Evolutionary conservation across 2,113 vertebrate genomes (phyloP).

Genomic region (Cervus canadensis): DNA sequence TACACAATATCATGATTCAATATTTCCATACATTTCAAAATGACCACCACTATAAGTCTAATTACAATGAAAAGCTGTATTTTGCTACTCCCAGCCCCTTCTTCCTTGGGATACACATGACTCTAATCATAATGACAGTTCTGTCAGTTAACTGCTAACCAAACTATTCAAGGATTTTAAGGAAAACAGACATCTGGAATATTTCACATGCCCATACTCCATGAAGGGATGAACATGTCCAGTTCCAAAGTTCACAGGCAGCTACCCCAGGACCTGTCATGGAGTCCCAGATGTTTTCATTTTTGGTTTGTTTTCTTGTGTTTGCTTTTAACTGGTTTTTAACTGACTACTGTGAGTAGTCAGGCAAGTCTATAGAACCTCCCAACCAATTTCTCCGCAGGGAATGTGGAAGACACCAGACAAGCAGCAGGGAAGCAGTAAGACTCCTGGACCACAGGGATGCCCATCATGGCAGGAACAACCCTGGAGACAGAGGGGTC

Average conservation of each 20-base stretch:
- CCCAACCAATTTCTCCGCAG: not conserved
- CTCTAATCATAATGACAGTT: not conserved
- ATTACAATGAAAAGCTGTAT: not conserved
- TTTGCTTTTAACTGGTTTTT: not conserved
- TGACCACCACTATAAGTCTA: not conserved
- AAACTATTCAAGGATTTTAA: not conserved
- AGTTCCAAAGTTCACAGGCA: not conserved
- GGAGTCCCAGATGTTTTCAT: not conserved
- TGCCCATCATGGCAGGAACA: not conserved
- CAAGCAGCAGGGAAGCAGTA: not conserved
- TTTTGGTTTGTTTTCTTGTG: not conserved
- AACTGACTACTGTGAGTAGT: not conserved
- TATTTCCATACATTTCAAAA: not conserved
- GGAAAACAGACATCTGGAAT: not conserved
- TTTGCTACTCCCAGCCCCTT: accelerated
- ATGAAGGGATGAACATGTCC: not conserved
- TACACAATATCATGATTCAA: not conserved
- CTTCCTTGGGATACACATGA: not conserved
- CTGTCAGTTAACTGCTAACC: not conserved
- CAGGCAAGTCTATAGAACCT: not conserved
- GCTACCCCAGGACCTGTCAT: not conserved
- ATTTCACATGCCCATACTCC: not conserved
- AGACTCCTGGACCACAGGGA: too few relatives aligned
- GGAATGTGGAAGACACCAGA: not conserved
- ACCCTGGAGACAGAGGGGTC: accelerated